Base-by-base conservation (phyloP, 2,797 vertebrate genomes). In the Acanthopagrus latus region DNA sequence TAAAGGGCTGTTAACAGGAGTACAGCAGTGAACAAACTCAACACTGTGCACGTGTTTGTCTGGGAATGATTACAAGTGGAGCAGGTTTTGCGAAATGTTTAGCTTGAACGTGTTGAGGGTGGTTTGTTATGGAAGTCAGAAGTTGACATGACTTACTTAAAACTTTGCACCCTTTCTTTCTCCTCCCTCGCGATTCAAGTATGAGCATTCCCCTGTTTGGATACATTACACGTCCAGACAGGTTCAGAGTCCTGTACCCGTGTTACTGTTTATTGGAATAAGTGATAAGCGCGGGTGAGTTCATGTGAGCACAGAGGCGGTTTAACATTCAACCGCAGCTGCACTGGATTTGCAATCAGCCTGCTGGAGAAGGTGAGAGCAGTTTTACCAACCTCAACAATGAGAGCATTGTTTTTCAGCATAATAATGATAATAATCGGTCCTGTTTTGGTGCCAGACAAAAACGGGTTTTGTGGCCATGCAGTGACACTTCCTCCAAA, bases 291-390 rank as follows among this genome's bases (percentile, higher is more conserved):
- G 43, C 50, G 57, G 9, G 21, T 60, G n/a, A 47, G 18, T n/a
- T 64, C 27, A 20, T 56, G n/a, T 29, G 64, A 74, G 29, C 1
- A 14, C 20, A 10, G 29, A 46, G 18, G 16, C 43, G 55, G 41
- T 57, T 38, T 16, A 20, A 64, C 20, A 1, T 58, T 29, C 44
- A 18, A 43, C 38, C n/a, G 0, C 43, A 23, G 23, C 20, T 46
- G 18, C 46, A 56, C 27, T 62, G 21, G 50, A 55, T 21, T 10
- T 25, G 10, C 38, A 60, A 16, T 29, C 71, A 57, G 38, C 27
- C 20, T 56, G n/a, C 21, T 9, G 44, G 12, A 74, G 46, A 71
- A 80, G 86, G 88, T 86, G 41, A 87, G 84, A 74, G 25, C 18
- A 38, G n/a, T 43, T 21, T 72, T 73, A 62, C 11, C 71, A 1